Evolutionary conservation across 2,888 invertebrate species (phyloP).

Genomic region (Caenorhabditis drosophilae): DNA sequence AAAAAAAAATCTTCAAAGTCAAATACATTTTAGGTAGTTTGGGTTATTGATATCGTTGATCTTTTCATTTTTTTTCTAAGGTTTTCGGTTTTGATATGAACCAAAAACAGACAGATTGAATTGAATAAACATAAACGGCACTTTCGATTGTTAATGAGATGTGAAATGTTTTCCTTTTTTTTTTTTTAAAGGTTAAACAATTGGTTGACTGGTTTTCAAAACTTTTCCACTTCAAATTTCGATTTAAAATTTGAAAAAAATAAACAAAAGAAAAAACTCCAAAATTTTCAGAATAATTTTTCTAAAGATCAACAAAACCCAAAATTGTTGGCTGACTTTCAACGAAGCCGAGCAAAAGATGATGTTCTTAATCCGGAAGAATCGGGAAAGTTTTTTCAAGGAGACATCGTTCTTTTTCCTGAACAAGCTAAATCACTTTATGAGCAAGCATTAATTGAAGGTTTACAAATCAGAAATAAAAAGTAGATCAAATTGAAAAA

Average conservation of each 20-base stretch:
- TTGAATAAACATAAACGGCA: no score
- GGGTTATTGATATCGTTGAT: no score
- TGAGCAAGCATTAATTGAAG: constrained; percentile 47
- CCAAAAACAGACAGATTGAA: not conserved
- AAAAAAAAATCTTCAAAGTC: no score
- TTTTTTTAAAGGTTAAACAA: no score
- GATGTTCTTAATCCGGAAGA: constrained; percentile 57
- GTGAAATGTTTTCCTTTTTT: no score
- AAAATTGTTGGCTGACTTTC: not conserved
- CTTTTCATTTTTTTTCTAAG: constrained; percentile 8
- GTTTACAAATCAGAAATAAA: no score
- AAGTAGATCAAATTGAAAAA: no score
- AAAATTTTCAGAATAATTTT: not conserved
- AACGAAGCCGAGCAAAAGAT: constrained; percentile 12
- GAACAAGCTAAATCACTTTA: constrained; percentile 65
- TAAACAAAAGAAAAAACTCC: not conserved
- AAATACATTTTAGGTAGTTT: no score
- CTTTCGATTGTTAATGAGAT: no score
- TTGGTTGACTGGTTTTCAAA: no score
- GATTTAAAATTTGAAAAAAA: no score
- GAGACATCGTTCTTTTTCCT: constrained; percentile 66
- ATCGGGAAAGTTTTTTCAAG: constrained; percentile 62
- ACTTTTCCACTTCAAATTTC: no score
- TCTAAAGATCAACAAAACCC: not conserved
- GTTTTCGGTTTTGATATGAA: not conserved